Evolutionary conservation across 2,888 invertebrate species (phyloP).

Genomic region (Ceriagrion tenellum): DNA sequence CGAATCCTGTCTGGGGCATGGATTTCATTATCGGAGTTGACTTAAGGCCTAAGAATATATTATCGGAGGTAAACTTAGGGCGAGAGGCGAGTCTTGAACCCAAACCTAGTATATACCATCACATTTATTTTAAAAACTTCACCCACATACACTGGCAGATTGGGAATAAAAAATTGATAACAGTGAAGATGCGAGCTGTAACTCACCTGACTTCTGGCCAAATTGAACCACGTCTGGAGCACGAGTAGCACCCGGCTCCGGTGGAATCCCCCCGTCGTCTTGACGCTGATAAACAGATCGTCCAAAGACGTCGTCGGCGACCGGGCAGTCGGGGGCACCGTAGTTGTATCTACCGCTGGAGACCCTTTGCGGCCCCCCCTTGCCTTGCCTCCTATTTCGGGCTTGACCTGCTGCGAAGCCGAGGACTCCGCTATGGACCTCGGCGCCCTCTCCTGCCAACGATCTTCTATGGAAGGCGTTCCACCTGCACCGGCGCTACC

Average conservation of each 20-base stretch:
- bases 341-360: conserved; percentile 73
- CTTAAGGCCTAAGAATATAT: too few relatives aligned
- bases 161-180: too few relatives aligned
- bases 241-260: conserved; percentile 90
- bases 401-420: conserved; percentile 69
- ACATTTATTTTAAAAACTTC: too few relatives aligned
- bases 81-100: too few relatives aligned
- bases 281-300: conserved; percentile 97
- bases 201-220: conserved; percentile 93
- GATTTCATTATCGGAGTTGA: too few relatives aligned
- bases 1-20: too few relatives aligned
- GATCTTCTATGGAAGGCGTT: conserved; percentile 73
- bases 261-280: conserved; percentile 95
- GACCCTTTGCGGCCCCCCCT: neutral
- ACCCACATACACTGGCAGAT: too few relatives aligned
- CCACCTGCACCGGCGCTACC: conserved; percentile 72
- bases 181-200: neutral
- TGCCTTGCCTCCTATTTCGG: neutral
- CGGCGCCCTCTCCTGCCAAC: conserved; percentile 74
- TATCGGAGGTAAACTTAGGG: too few relatives aligned
- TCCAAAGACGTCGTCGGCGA: conserved; percentile 84
- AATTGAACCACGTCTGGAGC: conserved; percentile 96
- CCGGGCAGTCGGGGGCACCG: conserved; percentile 77
- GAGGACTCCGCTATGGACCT: conserved; percentile 78
- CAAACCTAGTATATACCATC: too few relatives aligned